These are phyloP conservation scores for Solea senegalensis DNA, from an alignment of 2,113 vertebrate species.

Conservation along the genomic window DNA sequence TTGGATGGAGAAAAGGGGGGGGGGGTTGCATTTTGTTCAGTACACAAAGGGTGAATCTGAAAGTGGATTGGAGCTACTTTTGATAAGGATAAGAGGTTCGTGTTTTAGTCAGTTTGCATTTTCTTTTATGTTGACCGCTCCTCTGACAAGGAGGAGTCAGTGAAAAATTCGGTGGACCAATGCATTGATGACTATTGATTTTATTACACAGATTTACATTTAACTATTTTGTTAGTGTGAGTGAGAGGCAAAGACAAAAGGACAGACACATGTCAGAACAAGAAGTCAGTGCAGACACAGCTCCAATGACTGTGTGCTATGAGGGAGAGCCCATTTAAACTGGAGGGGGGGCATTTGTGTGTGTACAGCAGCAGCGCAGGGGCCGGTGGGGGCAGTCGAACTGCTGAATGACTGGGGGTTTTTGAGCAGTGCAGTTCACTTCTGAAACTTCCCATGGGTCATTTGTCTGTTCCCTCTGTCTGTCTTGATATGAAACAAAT, in stretches of 20 bases:
- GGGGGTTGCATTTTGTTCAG: constrained; percentile 34
- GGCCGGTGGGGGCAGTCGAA: no score
- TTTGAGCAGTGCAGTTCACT: no score
- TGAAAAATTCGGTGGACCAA: constrained; percentile 9
- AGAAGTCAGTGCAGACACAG: constrained; percentile 19
- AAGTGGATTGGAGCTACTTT: not conserved
- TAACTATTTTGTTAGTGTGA: constrained; percentile 30
- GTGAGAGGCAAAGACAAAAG: constrained; percentile 19
- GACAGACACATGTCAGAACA: constrained; percentile 42
- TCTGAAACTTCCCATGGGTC: no score
- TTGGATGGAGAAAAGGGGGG: constrained; percentile 34
- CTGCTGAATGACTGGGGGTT: no score
- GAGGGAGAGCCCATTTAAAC: no score
- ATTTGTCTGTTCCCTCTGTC: no score
- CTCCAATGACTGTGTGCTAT: constrained; percentile 52
- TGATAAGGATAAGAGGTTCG: not conserved
- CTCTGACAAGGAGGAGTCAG: constrained; percentile 8
- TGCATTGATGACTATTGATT: constrained; percentile 42
- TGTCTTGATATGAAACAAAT: no score
- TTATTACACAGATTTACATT: constrained; percentile 63
- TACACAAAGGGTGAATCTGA: constrained; percentile 29
- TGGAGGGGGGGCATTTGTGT: no score
- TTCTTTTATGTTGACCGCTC: constrained; percentile 5
- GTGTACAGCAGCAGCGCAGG: no score
- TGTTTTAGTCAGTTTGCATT: not conserved